phyloP scores from a whole-genome alignment of 2,888 invertebrate genomes.

The Ypsolopha scabrella region DNA sequence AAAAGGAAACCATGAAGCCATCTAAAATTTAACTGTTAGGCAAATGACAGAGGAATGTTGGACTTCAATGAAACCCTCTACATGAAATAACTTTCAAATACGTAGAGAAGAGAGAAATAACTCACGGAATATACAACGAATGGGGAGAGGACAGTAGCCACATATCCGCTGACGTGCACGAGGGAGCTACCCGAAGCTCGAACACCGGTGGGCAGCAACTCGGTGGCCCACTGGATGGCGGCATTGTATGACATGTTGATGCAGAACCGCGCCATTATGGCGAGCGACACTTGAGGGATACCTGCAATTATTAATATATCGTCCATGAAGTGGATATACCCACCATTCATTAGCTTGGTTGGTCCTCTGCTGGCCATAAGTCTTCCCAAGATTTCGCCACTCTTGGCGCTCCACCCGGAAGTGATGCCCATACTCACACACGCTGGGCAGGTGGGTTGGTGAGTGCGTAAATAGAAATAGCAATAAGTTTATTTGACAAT shows the following conservation, averaged over 20 bases:
- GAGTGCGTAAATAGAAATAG: too few relatives aligned
- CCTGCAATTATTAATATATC: slow-evolving; percentile 20
- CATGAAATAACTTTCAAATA: background rate
- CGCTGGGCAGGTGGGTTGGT: too few relatives aligned
- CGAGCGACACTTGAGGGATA: slow-evolving; percentile 40
- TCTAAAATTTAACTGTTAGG: too few relatives aligned
- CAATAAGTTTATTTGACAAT: too few relatives aligned
- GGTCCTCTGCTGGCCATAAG: too few relatives aligned
- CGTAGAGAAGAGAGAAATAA: background rate
- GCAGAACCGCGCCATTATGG: slow-evolving; percentile 52
- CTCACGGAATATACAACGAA: slow-evolving; percentile 55
- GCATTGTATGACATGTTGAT: slow-evolving; percentile 62
- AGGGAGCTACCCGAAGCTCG: slow-evolving; percentile 51
- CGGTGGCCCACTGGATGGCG: slow-evolving; percentile 55
- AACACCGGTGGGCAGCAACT: slow-evolving; percentile 53
- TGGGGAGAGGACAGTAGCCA: slow-evolving; percentile 47
- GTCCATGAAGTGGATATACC: too few relatives aligned
- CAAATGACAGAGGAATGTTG: too few relatives aligned
- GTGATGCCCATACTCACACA: too few relatives aligned
- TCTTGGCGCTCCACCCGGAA: too few relatives aligned
- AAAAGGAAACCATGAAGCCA: background rate
- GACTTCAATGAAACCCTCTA: too few relatives aligned
- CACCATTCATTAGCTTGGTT: too few relatives aligned
- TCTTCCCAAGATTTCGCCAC: too few relatives aligned
- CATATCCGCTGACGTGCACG: slow-evolving; percentile 55